Evolutionary conservation across 2,888 invertebrate species (phyloP).

Genomic region (Endotricha flammealis): DNA sequence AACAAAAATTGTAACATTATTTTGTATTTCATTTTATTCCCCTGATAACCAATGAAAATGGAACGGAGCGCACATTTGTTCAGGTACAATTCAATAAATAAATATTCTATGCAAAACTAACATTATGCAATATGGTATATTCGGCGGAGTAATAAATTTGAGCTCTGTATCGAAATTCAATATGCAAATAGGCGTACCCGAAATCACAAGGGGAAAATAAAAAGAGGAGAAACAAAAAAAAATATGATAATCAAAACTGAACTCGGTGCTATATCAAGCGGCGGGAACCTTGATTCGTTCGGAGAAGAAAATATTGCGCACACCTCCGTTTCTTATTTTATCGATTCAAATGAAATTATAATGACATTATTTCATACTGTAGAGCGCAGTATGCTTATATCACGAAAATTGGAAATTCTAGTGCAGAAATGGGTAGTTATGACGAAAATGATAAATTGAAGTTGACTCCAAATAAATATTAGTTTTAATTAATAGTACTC

Average conservation of each 20-base stretch:
- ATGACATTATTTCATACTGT: no score
- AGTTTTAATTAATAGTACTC: no score
- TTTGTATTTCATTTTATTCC: no score
- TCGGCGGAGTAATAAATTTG: conserved; percentile 60
- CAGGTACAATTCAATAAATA: conserved; percentile 36
- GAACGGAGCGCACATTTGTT: conserved; percentile 7
- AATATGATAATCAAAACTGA: conserved; percentile 69
- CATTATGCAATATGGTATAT: conserved; percentile 49
- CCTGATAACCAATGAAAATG: no score
- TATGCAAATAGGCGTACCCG: conserved; percentile 61
- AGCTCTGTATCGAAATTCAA: conserved; percentile 66
- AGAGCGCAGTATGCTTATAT: no score
- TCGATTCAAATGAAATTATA: conserved; percentile 9
- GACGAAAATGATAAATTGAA: no score
- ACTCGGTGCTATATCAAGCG: conserved; percentile 43
- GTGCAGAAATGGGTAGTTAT: no score
- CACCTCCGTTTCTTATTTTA: conserved; percentile 8
- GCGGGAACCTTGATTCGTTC: conserved; percentile 32
- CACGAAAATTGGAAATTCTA: no score
- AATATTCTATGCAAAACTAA: conserved; percentile 41
- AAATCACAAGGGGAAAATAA: conserved; percentile 70
- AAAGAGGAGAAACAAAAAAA: conserved; percentile 53
- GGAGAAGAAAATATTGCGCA: conserved; percentile 7
- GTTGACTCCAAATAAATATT: no score
- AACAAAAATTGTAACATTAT: no score